Evolutionary conservation across 2,113 vertebrate genomes (phyloP).

Genomic region (Danionella cerebrum): DNA sequence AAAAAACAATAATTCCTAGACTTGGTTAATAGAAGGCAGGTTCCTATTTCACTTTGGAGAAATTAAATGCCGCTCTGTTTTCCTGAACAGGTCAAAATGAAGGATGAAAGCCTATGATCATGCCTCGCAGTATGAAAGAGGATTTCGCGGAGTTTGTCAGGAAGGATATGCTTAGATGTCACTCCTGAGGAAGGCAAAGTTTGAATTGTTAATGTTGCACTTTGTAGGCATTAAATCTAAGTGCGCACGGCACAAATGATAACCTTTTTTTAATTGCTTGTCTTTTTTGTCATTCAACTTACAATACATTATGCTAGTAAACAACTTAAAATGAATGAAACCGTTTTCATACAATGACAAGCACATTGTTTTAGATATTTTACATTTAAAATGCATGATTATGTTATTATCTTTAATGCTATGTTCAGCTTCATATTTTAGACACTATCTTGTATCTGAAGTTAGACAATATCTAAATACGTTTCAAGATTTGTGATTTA

Average conservation of each 20-base stretch:
- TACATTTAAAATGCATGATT: no score
- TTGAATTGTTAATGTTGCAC: slow-evolving; percentile 21
- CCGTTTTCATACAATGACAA: neutral
- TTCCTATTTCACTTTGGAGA: slow-evolving; percentile 30
- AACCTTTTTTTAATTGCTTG: neutral
- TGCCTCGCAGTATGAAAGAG: slow-evolving; percentile 13
- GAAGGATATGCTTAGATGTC: slow-evolving; percentile 22
- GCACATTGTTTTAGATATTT: no score
- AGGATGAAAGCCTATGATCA: slow-evolving; percentile 22
- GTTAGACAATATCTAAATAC: no score
- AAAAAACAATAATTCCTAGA: slow-evolving; percentile 29
- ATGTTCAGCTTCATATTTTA: no score
- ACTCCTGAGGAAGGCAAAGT: slow-evolving; percentile 3
- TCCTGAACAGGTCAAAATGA: slow-evolving; percentile 28
- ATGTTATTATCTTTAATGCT: no score
- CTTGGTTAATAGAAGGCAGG: slow-evolving; percentile 28
- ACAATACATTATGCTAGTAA: no score
- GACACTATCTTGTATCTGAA: no score
- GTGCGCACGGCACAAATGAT: neutral
- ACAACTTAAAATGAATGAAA: neutral
- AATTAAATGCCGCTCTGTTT: slow-evolving; percentile 35
- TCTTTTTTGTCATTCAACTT: neutral
- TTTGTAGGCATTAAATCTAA: slow-evolving; percentile 5
- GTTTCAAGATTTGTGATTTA: no score
- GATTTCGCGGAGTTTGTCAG: neutral